A percentile compares a stretch with the other conserved stretches of the same genome.
phyloP scores from a whole-genome alignment of 2,888 invertebrate genomes.

The Matsumyia berberina region DNA sequence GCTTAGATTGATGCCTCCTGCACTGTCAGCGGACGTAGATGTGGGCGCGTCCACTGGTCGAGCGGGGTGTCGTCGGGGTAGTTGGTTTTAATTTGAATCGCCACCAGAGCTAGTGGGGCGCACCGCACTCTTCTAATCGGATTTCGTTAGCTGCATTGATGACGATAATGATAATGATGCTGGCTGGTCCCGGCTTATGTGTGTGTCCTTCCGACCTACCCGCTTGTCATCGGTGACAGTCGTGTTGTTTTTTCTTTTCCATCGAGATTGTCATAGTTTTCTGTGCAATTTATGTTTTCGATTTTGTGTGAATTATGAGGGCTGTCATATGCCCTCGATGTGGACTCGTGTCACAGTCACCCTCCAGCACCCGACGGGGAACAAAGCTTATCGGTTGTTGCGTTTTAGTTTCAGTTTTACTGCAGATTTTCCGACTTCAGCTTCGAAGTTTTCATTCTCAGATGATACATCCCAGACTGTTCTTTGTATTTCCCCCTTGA shows the following conservation, averaged over 20 bases:
- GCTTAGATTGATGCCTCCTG: conserved; percentile 71
- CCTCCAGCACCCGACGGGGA: conserved; percentile 16
- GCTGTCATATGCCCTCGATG: conserved; percentile 67
- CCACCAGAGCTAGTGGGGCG: conserved; percentile 57
- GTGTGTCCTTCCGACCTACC: conserved; percentile 40
- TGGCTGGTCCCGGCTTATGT: conserved; percentile 47
- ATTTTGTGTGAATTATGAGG: conserved; percentile 65
- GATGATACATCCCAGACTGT: conserved; percentile 21
- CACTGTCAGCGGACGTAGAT: conserved; percentile 32
- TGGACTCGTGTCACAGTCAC: conserved; percentile 42
- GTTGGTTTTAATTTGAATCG: conserved; percentile 69
- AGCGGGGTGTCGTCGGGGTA: conserved; percentile 26
- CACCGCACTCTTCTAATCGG: conserved; percentile 69
- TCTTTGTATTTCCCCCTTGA: conserved; percentile 26
- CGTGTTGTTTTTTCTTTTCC: conserved; percentile 29
- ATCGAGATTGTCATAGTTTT: conserved; percentile 30
- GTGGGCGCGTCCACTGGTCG: conserved; percentile 46
- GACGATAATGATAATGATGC: conserved; percentile 56
- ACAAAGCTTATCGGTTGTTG: conserved; percentile 18
- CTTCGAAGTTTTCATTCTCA: conserved; percentile 17
- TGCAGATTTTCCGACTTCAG: conserved; percentile 4
- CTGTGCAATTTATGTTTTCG: conserved; percentile 49
- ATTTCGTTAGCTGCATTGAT: conserved; percentile 57
- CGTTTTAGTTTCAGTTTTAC: background rate
- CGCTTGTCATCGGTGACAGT: conserved; percentile 66